These are phyloP conservation scores for Bombus turneri DNA, from an alignment of 1,140 invertebrate genomes.

Conservation along the genomic window DNA sequence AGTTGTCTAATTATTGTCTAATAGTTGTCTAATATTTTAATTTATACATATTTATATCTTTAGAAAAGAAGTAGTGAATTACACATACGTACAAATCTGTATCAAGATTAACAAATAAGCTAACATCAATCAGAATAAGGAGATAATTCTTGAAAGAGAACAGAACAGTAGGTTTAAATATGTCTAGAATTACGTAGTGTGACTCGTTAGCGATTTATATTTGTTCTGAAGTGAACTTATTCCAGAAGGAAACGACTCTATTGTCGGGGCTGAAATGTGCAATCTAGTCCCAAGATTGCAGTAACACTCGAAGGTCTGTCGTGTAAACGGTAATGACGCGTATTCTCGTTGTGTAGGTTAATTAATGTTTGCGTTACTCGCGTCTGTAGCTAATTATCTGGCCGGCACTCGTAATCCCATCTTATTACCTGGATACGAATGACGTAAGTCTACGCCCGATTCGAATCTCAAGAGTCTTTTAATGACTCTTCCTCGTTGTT, in stretches of 20 bases:
- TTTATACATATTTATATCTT: too few species aligned
- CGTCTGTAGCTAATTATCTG: slow-evolving; percentile 62
- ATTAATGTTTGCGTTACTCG: slow-evolving; percentile 67
- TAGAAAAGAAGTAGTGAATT: too few species aligned
- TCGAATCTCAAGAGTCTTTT: slow-evolving; percentile 41
- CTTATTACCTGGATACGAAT: slow-evolving; percentile 51
- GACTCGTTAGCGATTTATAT: neutral
- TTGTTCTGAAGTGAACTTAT: neutral
- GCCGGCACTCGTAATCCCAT: slow-evolving; percentile 46
- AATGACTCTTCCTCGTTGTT: slow-evolving; percentile 36
- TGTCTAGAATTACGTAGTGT: neutral
- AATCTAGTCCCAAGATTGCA: neutral
- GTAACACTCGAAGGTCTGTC: neutral
- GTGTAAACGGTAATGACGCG: neutral
- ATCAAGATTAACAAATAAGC: too few species aligned
- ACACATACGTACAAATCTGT: too few species aligned
- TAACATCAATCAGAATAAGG: too few species aligned
- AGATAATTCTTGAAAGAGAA: too few species aligned
- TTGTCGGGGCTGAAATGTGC: neutral
- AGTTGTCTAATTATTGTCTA: too few species aligned
- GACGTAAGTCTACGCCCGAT: neutral
- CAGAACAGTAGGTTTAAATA: neutral
- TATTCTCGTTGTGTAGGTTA: slow-evolving; percentile 53
- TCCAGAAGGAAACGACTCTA: neutral
- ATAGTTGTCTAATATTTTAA: too few species aligned